Conservation (phyloP, 1,140 invertebrate genomes). For the Schlechtendalia chinensis region DNA sequence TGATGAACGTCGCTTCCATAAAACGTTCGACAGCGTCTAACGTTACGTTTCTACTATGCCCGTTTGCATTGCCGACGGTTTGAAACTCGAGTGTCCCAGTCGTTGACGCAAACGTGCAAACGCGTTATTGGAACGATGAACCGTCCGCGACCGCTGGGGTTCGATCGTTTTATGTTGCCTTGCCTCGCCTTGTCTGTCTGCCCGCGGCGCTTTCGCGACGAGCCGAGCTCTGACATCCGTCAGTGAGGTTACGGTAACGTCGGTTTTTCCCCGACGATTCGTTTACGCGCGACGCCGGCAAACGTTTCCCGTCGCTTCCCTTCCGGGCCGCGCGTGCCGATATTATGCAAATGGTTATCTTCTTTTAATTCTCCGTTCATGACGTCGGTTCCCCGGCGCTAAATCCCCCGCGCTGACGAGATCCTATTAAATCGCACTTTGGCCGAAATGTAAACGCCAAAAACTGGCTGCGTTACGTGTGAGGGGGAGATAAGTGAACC, state of each 20-base stretch:
- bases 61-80: too few relatives aligned
- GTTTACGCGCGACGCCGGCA: slow-evolving; percentile 18
- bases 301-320: slow-evolving; percentile 30
- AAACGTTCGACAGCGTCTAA: too few relatives aligned
- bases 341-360: slow-evolving; percentile 50
- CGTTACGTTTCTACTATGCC: too few relatives aligned
- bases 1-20: too few relatives aligned
- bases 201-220: too few relatives aligned
- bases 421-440: slow-evolving; percentile 49
- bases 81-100: too few relatives aligned
- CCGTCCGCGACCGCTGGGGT: too few relatives aligned
- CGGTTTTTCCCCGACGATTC: not conserved
- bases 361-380: slow-evolving; percentile 49
- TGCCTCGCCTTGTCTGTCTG: too few relatives aligned
- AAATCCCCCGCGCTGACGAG: slow-evolving; percentile 46
- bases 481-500: slow-evolving; percentile 48
- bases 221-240: slow-evolving; percentile 14
- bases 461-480: slow-evolving; percentile 30
- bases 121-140: too few relatives aligned
- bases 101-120: too few relatives aligned
- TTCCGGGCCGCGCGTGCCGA: slow-evolving; percentile 2
- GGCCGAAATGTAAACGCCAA: slow-evolving; percentile 49
- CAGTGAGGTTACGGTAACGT: not conserved
- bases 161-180: too few relatives aligned
- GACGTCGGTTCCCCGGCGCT: slow-evolving; percentile 35